Conservation (phyloP, 2,113 vertebrate genomes). For the Sakesphorus luctuosus region DNA sequence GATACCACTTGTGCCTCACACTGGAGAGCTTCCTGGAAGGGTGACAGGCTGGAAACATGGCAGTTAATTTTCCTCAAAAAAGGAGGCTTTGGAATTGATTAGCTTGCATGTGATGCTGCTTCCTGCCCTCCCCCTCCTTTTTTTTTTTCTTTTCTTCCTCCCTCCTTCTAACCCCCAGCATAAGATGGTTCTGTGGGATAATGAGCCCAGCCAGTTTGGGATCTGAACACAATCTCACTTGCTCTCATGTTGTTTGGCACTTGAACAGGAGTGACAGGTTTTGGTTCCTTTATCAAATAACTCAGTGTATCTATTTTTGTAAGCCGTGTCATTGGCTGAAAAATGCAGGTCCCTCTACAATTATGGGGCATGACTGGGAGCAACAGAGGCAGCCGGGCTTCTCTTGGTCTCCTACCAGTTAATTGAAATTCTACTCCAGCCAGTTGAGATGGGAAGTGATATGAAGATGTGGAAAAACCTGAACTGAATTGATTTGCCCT, state of each 20-base stretch:
- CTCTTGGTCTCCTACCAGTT: slow-evolving; percentile 59
- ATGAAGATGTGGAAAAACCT: slow-evolving; percentile 71
- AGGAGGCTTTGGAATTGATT: not conserved
- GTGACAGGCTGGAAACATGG: not conserved
- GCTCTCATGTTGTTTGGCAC: slow-evolving; percentile 66
- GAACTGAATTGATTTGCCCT: slow-evolving; percentile 56
- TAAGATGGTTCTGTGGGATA: slow-evolving; percentile 7
- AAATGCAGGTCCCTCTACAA: slow-evolving; percentile 73
- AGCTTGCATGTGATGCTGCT: not conserved
- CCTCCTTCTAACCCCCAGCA: not conserved
- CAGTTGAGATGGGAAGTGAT: slow-evolving; percentile 71
- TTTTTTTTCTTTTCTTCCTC: not conserved
- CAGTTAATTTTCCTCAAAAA: not conserved
- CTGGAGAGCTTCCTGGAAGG: not conserved
- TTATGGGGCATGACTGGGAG: slow-evolving; percentile 74
- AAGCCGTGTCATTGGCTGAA: slow-evolving; percentile 72
- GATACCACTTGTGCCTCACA: not conserved
- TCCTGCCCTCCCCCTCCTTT: too few relatives aligned
- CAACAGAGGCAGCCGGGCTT: slow-evolving; percentile 56
- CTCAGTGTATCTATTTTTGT: slow-evolving; percentile 77
- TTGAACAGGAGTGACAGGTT: slow-evolving; percentile 66
- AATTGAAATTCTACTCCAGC: slow-evolving; percentile 74
- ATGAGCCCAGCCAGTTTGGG: slow-evolving; percentile 27
- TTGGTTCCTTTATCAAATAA: slow-evolving; percentile 74
- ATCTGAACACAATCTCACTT: slow-evolving; percentile 56